A percentile compares a stretch with the other conserved stretches of the same genome.
Evolutionary conservation across 92 coral and sea anemone species (phyloP).

Genomic region (Heliopora coerulea): DNA sequence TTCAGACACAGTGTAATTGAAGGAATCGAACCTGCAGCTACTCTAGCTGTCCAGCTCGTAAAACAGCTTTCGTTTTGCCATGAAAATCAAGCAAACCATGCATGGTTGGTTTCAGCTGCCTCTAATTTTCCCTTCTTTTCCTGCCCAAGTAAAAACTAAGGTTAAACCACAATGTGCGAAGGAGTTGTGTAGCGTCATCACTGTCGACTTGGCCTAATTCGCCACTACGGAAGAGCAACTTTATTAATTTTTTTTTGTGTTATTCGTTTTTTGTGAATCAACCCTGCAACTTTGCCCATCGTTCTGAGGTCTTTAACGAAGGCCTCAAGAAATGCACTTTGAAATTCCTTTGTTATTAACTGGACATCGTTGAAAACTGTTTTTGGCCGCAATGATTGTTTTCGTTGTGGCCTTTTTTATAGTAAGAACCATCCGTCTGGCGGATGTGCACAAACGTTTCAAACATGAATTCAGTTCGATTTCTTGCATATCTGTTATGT

Average conservation of each 20-base stretch:
- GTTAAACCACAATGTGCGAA: too few relatives aligned
- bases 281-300: too few relatives aligned
- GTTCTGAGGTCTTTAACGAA: neutral
- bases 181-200: too few relatives aligned
- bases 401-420: slow-evolving; percentile 13
- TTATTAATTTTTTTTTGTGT: too few relatives aligned
- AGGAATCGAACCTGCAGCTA: neutral
- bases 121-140: neutral
- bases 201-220: too few relatives aligned
- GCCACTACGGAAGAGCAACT: too few relatives aligned
- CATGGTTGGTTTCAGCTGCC: neutral
- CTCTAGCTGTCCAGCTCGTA: slow-evolving; percentile 13
- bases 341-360: neutral
- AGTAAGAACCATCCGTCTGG: slow-evolving; percentile 23
- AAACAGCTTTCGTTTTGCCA: neutral
- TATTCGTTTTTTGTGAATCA: too few relatives aligned
- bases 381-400: neutral
- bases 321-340: neutral
- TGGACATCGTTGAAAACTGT: neutral
- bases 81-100: neutral
- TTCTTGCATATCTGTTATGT: slow-evolving; percentile 23
- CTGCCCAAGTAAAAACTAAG: too few relatives aligned
- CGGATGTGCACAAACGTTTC: slow-evolving; percentile 10
- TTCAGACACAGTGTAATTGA: too few relatives aligned
- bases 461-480: slow-evolving; percentile 16